Evolutionary conservation across 2,113 vertebrate genomes (phyloP), one percentile per base, ranked within the genome.

Genomic region (Leiothrix lutea): DNA sequence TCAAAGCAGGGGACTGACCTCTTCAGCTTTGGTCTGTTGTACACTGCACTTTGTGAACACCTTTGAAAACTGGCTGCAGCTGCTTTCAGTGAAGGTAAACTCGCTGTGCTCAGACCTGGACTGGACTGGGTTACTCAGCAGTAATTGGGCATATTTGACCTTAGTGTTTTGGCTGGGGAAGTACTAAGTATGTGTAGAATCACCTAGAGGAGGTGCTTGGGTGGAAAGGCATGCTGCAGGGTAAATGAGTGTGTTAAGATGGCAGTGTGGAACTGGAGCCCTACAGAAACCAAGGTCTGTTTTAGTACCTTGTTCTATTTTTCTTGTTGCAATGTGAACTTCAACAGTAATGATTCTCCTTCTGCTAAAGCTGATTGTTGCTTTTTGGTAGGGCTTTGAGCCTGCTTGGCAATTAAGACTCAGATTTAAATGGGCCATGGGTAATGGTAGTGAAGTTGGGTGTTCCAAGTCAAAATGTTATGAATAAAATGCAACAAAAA

Each of bases 41-140:
- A 31, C 0, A 0, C 56, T 50, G 9, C 0, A 1, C 11, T 60
- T 47, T 7, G 11, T 54, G 9, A 57, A 20, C 12, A 6, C 17
- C 1, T 53, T 36, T 12, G 7, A 48, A 74, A 74, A 57, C 45
- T 82, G 35, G 3, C 40, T 4, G 7, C 20, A 47, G 40, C 54
- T 69, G 33, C 42, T 66, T 74, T 65, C 16, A 53, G 1, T 42
- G 60, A 53, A 65, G n/a, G 9, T 88, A 3, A 54, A 36, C 50
- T 72, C 47, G 14, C 4, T 88, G 38, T 72, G 14, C 9, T 54
- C 4, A 6, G 26, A 75, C 19, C 19, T 64, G 19, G 12, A 17
- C 44, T 73, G 50, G 14, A 14, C 82, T 78, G 38, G 40, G 18
- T 56, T 70, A 11, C 31, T 73, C 5, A 35, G 47, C 15, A 26